Evolutionary conservation across 2,797 vertebrate genomes (phyloP).

Genomic region (Rhinella marina): DNA sequence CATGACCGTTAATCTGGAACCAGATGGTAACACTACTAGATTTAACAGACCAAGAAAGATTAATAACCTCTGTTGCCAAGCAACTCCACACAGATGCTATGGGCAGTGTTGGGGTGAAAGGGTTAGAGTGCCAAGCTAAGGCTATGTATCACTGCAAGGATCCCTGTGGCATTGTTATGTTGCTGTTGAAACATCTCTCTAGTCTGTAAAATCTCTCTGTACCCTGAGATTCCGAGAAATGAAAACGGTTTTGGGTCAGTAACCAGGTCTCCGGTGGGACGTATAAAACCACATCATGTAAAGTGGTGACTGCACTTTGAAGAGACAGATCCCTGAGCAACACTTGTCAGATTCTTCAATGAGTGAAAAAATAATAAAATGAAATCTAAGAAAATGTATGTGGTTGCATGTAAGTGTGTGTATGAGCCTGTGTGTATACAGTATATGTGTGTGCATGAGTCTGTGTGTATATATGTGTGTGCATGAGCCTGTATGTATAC

Average conservation of each 20-base stretch:
- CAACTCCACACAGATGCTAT: constrained; percentile 34
- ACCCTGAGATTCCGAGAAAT: constrained; percentile 20
- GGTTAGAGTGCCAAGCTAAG: constrained; percentile 41
- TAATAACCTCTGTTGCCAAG: constrained; percentile 52
- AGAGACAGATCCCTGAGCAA: constrained; percentile 32
- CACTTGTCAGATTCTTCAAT: constrained; percentile 26
- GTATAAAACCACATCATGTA: constrained; percentile 49
- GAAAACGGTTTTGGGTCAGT: constrained; percentile 33
- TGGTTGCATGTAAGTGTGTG: background rate
- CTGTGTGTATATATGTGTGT: no score
- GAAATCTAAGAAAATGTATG: background rate
- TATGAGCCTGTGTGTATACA: no score
- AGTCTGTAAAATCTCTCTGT: constrained; percentile 36
- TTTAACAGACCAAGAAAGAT: constrained; percentile 39
- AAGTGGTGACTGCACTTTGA: constrained; percentile 35
- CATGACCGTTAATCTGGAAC: constrained; percentile 61
- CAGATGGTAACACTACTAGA: constrained; percentile 40
- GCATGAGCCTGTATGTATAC: no score
- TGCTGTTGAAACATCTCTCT: constrained; percentile 20
- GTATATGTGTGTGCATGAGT: no score
- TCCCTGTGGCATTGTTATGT: constrained; percentile 47
- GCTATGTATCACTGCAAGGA: constrained; percentile 50
- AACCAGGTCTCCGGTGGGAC: background rate
- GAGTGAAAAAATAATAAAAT: background rate
- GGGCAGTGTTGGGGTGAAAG: constrained; percentile 50